A percentile compares a stretch with the other conserved stretches of the same genome.
These are phyloP conservation scores for Spialia ferax DNA, from an alignment of 2,888 invertebrate species.

Conservation along the genomic window DNA sequence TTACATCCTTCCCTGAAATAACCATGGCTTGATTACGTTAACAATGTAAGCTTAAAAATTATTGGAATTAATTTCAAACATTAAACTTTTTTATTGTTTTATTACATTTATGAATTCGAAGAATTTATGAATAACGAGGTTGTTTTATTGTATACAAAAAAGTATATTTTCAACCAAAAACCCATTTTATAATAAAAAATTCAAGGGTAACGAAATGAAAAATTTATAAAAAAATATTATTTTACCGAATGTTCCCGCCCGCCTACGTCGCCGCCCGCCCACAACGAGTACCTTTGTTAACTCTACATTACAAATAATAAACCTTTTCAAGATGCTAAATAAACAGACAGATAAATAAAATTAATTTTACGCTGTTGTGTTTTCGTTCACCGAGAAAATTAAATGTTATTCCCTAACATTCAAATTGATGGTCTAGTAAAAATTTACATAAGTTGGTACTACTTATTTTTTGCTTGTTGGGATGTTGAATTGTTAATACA, in stretches of 20 bases:
- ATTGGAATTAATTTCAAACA: too few relatives aligned
- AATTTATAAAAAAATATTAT: background rate
- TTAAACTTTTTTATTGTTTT: too few relatives aligned
- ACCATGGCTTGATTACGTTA: too few relatives aligned
- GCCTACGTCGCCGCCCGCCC: background rate
- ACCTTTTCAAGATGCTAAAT: background rate
- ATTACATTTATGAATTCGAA: too few relatives aligned
- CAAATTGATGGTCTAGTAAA: background rate
- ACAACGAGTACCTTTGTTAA: background rate
- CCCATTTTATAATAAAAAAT: background rate
- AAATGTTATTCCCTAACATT: background rate
- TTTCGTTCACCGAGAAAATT: background rate
- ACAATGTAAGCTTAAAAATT: too few relatives aligned
- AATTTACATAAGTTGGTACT: too few relatives aligned
- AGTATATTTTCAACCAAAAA: background rate
- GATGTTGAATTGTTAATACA: too few relatives aligned
- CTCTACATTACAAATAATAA: background rate
- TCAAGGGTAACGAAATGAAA: background rate
- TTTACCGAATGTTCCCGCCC: background rate
- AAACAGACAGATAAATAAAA: conserved; percentile 1
- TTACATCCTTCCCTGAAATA: too few relatives aligned
- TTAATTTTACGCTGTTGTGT: background rate
- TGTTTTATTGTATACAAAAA: background rate
- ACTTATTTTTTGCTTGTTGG: too few relatives aligned
- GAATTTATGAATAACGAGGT: too few relatives aligned